A percentile compares a stretch with the other conserved stretches of the same genome.
Conservation (phyloP, 2,888 invertebrate species). For the Scotopteryx bipunctaria region DNA sequence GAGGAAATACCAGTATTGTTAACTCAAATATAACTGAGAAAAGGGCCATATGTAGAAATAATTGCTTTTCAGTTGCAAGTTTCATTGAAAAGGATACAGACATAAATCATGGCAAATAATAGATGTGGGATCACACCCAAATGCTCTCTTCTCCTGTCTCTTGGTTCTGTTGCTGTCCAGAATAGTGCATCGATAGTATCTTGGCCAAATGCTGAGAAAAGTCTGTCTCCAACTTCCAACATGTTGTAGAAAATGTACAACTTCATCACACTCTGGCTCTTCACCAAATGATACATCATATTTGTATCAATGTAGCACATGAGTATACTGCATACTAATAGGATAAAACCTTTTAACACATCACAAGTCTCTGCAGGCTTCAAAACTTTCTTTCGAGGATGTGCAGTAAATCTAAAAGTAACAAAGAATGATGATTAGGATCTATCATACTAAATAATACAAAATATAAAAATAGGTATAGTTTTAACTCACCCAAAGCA, state of each 20-base stretch:
- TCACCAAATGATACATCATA: conserved; percentile 98
- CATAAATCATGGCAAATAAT: conserved; percentile 95
- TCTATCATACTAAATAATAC: too few relatives aligned
- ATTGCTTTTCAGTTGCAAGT: neutral
- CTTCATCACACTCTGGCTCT: conserved; percentile 99
- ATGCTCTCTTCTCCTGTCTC: conserved; percentile 91
- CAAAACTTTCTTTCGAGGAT: conserved; percentile 82
- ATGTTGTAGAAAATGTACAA: conserved; percentile 99
- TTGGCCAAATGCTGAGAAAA: conserved; percentile 98
- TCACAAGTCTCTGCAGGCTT: conserved; percentile 98
- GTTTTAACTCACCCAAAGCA: conserved; percentile 86
- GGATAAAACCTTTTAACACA: conserved; percentile 94
- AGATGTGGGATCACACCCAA: conserved; percentile 95
- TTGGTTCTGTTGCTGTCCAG: conserved; percentile 99
- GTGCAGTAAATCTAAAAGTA: conserved; percentile 62
- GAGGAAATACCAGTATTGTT: too few relatives aligned
- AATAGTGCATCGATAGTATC: conserved; percentile 98
- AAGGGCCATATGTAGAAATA: too few relatives aligned
- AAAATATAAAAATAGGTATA: too few relatives aligned
- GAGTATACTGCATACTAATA: conserved; percentile 90
- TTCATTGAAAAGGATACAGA: conserved; percentile 91
- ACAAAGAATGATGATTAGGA: too few relatives aligned
- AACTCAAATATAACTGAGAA: too few relatives aligned
- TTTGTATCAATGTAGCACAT: conserved; percentile 98
- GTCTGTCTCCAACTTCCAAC: conserved; percentile 98